Conservation (phyloP, 1,140 invertebrate genomes). For the Lanistes nyassanus region DNA sequence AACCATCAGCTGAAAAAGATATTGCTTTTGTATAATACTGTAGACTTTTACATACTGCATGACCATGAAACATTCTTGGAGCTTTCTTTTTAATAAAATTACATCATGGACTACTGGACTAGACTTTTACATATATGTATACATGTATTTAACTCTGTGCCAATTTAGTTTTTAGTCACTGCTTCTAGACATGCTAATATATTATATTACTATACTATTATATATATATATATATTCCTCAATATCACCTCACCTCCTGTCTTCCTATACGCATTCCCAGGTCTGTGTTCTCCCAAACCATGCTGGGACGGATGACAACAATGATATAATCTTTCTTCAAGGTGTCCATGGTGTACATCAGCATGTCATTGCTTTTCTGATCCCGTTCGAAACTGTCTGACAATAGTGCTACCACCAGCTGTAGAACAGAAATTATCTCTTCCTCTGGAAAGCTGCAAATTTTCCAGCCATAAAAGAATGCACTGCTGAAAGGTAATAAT, state of each 20-base stretch:
- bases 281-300: conserved; percentile 55
- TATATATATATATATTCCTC: not conserved
- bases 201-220: too few relatives aligned
- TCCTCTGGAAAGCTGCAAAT: too few relatives aligned
- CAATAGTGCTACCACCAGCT: conserved; percentile 52
- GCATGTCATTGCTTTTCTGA: conserved; percentile 48
- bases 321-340: conserved; percentile 54
- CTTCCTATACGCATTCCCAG: conserved; percentile 55
- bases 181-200: conserved; percentile 3
- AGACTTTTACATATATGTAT: too few relatives aligned
- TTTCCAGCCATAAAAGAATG: too few relatives aligned
- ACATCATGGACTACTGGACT: too few relatives aligned
- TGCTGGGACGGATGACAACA: conserved; percentile 47
- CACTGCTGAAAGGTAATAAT: too few relatives aligned
- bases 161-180: too few relatives aligned
- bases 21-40: too few relatives aligned
- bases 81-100: too few relatives aligned
- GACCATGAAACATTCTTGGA: too few relatives aligned
- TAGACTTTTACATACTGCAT: not conserved
- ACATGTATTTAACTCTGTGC: too few relatives aligned
- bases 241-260: conserved; percentile 39
- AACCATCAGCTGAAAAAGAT: conserved; percentile 46
- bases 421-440: conserved; percentile 5
- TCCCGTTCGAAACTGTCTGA: conserved; percentile 61
- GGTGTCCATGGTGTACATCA: conserved; percentile 53